Conservation (phyloP, 2,797 vertebrate species). For the Sebastes reedi region DNA sequence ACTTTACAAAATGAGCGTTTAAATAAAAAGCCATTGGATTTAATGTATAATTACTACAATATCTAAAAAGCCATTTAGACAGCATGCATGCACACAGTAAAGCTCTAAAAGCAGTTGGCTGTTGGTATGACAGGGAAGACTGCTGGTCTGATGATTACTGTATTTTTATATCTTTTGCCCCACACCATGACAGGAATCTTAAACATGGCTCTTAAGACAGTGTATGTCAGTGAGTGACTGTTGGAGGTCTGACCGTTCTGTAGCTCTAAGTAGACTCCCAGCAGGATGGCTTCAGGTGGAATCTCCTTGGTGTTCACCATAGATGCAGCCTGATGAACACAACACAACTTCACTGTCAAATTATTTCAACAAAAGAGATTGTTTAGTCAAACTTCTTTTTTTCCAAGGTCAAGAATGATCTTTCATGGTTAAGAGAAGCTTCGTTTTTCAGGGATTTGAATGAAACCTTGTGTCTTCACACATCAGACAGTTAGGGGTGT, state of each 20-base stretch:
- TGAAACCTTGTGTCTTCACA: neutral
- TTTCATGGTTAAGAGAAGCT: neutral
- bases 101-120: neutral
- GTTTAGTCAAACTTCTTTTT: neutral
- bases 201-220: neutral
- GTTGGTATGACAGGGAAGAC: neutral
- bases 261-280: slow-evolving; percentile 96
- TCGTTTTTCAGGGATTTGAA: neutral
- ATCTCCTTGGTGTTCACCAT: slow-evolving; percentile 97
- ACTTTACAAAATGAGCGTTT: neutral
- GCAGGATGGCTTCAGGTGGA: slow-evolving; percentile 95
- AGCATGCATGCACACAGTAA: neutral
- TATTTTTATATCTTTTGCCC: neutral
- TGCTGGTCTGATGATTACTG: neutral
- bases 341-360: neutral
- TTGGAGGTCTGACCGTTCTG: slow-evolving; percentile 88
- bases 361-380: neutral
- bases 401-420: neutral
- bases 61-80: neutral
- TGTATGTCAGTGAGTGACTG: neutral
- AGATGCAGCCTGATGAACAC: slow-evolving; percentile 87
- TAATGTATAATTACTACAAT: neutral
- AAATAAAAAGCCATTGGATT: neutral
- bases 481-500: neutral
- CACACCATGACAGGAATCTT: neutral